phyloP scores from a whole-genome alignment of 2,113 vertebrate species.

The Turnix velox region DNA sequence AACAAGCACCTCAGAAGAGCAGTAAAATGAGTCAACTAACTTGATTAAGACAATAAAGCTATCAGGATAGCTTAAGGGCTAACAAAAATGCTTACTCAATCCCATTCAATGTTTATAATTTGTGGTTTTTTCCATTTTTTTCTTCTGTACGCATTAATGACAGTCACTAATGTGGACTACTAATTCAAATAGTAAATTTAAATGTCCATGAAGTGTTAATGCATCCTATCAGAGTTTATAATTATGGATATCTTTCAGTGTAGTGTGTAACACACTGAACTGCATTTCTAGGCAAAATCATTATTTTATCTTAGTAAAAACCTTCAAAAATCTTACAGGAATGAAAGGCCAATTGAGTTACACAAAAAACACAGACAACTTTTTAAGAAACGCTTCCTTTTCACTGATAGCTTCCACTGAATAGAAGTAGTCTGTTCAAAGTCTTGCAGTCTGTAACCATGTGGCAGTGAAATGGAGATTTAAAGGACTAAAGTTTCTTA shows the following conservation, averaged over 20 bases:
- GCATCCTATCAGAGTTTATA: slow-evolving; percentile 73
- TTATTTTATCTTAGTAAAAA: slow-evolving; percentile 12
- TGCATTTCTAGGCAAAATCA: slow-evolving; percentile 37
- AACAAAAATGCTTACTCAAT: slow-evolving; percentile 76
- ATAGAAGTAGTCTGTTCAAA: background rate
- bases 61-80: slow-evolving; percentile 71
- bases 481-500: background rate
- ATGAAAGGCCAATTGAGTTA: slow-evolving; percentile 29
- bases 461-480: background rate
- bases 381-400: background rate
- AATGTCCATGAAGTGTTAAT: slow-evolving; percentile 68
- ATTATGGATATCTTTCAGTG: slow-evolving; percentile 74
- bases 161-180: slow-evolving; percentile 60
- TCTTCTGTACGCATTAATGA: too few species aligned
- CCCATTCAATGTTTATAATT: slow-evolving; percentile 63
- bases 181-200: slow-evolving; percentile 77
- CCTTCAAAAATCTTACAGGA: background rate
- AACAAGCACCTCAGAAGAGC: slow-evolving; percentile 72
- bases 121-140: slow-evolving; percentile 33
- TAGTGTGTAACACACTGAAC: slow-evolving; percentile 15
- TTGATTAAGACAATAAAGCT: slow-evolving; percentile 84
- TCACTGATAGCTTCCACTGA: background rate
- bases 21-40: slow-evolving; percentile 76
- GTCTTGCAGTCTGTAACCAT: background rate
- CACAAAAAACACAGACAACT: background rate